Evolutionary conservation across 2,888 invertebrate genomes (phyloP), one percentile per base, ranked within the genome.

Genomic region (Nasonia oneida): DNA sequence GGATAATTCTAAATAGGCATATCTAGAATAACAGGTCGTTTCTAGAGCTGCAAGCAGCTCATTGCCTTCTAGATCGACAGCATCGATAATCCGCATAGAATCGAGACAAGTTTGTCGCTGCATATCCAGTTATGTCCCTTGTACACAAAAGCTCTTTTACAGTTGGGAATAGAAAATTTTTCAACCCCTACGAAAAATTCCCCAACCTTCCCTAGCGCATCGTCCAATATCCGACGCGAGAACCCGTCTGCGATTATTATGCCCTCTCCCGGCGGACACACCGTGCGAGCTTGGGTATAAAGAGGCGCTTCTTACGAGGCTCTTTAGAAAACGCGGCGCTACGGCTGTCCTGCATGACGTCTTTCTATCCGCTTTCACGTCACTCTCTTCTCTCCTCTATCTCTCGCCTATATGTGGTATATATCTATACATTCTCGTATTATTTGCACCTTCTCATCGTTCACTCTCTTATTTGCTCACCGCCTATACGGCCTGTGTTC

Each of bases 301-400:
- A 77, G 76, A 57, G 53, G 76, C 37, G 76, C 39, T 77, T 77
- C 76, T 77, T 77, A 77, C 61, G 76, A 77, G 57, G 61, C 39
- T 61, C 76, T 67, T 50, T 64, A 47, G 42, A 15, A 39, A 67
- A 29, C 37, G 81, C 18, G 33, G 39, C 33, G 33, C 70, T 37
- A 18, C 70, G n/a, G n/a, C 39, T 42, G 39, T 42, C 71, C 71
- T 42, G 37, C 71, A n/a, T 42, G 71, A 42, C 71, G 71, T 39
- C 71, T 71, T 71, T 71, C 71, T 71, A 71, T 71, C 71, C 71
- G 71, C 71, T 71, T 71, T 71, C 71, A n/a, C 39, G 71, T 71
- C 71, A 39, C 42, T 71, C 71, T 42, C 71, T 42, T 39, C 39
- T 39, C 71, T 42, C n/a, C 39, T 39, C 71, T 71, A 42, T 71